phyloP scores from a whole-genome alignment of 2,888 invertebrate species.

The Xylota segnis region DNA sequence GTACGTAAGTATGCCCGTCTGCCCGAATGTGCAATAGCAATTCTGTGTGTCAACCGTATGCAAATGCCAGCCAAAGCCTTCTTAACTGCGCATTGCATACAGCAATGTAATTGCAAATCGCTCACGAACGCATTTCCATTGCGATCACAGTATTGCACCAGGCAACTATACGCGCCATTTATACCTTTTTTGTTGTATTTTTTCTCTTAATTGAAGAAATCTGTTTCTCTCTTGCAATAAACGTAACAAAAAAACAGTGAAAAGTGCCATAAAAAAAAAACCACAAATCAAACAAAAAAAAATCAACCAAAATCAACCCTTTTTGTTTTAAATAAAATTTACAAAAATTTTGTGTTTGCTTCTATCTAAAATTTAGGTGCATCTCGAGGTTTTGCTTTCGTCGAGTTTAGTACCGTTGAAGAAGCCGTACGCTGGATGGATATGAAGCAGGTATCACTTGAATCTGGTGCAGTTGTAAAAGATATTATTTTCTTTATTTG shows the following conservation, averaged over 20 bases:
- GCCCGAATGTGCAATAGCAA: conserved; percentile 26
- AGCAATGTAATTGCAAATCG: conserved; percentile 58
- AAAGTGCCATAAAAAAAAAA: conserved; percentile 57
- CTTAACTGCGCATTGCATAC: background rate
- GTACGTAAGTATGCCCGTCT: conserved; percentile 65
- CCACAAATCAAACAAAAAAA: conserved; percentile 46
- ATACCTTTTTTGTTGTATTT: background rate
- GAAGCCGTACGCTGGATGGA: conserved; percentile 97
- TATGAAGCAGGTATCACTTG: conserved; percentile 88
- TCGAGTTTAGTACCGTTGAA: conserved; percentile 95
- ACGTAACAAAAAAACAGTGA: conserved; percentile 58
- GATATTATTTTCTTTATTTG: conserved; percentile 66
- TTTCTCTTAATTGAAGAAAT: conserved; percentile 57
- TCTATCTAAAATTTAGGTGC: conserved; percentile 92
- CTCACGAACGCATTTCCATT: conserved; percentile 48
- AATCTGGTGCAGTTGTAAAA: conserved; percentile 79
- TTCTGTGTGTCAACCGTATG: conserved; percentile 55
- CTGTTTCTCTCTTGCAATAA: conserved; percentile 72
- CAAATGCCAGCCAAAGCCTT: conserved; percentile 38
- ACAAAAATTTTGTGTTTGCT: conserved; percentile 87
- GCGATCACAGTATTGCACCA: conserved; percentile 38
- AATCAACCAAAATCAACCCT: conserved; percentile 80
- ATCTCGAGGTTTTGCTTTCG: conserved; percentile 95
- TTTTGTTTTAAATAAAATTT: conserved; percentile 80
- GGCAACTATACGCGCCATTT: background rate